Evolutionary conservation across 1,140 invertebrate species (phyloP).

Genomic region (Ectropis grisescens): DNA sequence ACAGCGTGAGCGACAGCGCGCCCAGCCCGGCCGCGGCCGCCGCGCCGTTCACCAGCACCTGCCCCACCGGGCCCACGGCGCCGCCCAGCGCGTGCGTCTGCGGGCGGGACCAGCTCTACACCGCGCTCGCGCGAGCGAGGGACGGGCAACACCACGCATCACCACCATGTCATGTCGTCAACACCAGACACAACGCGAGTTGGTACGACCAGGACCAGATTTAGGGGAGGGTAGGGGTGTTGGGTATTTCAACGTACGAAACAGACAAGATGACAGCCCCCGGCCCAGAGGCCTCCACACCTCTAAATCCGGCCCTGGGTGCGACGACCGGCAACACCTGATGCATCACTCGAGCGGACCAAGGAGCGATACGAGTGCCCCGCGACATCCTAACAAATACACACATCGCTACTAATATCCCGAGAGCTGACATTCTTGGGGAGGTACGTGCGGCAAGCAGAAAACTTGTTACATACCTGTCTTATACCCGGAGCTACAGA

Average conservation of each 20-base stretch:
- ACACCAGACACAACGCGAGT: background rate
- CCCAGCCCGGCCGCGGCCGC: constrained; percentile 67
- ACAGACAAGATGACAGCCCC: background rate
- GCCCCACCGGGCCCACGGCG: constrained; percentile 29
- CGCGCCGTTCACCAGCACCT: constrained; percentile 71
- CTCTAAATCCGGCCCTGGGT: too few species aligned
- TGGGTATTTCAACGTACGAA: background rate
- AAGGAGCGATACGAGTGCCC: too few species aligned
- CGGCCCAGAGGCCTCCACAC: too few species aligned
- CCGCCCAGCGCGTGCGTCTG: constrained; percentile 35
- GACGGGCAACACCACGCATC: background rate
- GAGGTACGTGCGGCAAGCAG: too few species aligned
- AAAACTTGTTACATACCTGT: too few species aligned
- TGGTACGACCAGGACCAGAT: background rate
- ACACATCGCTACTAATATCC: too few species aligned
- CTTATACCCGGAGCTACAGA: too few species aligned
- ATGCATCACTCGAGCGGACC: too few species aligned
- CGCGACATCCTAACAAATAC: too few species aligned
- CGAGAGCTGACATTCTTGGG: too few species aligned
- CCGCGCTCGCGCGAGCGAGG: background rate
- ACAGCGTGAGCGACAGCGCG: constrained; percentile 83
- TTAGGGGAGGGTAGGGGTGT: background rate
- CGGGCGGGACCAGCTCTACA: background rate
- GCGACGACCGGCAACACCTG: too few species aligned
- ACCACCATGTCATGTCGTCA: background rate